A percentile compares a stretch with the other conserved stretches of the same genome.
These are phyloP conservation scores for Acridotheres tristis DNA, from an alignment of 2,797 vertebrate genomes.

Conservation along the genomic window DNA sequence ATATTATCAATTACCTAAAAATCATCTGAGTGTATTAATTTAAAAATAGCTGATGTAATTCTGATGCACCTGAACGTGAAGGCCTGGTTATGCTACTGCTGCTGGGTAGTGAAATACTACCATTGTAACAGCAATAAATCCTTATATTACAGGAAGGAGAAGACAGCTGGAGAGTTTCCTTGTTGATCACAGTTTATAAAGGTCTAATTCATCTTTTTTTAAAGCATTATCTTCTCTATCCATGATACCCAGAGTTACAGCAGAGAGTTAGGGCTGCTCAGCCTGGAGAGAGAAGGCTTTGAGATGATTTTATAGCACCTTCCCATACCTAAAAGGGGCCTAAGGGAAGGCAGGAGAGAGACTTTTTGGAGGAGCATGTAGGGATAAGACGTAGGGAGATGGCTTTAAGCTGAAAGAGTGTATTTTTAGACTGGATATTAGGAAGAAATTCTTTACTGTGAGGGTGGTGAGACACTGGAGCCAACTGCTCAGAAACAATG, in stretches of 20 bases:
- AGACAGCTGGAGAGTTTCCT: not conserved
- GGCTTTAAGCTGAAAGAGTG: not conserved
- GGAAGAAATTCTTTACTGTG: not conserved
- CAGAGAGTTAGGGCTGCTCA: not conserved
- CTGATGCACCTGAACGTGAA: not conserved
- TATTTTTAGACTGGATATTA: not conserved
- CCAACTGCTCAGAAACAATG: not conserved
- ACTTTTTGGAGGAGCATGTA: not conserved
- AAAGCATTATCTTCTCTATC: not conserved
- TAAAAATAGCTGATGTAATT: not conserved
- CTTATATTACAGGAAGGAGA: not conserved
- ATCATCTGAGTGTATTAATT: not conserved
- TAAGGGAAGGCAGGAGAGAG: not conserved
- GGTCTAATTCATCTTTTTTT: not conserved
- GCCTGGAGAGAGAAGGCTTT: not conserved
- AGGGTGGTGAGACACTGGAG: not conserved
- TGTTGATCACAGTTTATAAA: not conserved
- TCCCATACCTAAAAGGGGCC: not conserved
- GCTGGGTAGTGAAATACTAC: not conserved
- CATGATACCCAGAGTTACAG: accelerated
- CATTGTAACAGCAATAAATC: not conserved
- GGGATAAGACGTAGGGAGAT: not conserved
- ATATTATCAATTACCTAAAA: not conserved
- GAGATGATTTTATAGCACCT: not conserved
- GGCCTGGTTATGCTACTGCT: not conserved